Base-by-base conservation (phyloP, 1,140 invertebrate species). In the Monomorium pharaonis region DNA sequence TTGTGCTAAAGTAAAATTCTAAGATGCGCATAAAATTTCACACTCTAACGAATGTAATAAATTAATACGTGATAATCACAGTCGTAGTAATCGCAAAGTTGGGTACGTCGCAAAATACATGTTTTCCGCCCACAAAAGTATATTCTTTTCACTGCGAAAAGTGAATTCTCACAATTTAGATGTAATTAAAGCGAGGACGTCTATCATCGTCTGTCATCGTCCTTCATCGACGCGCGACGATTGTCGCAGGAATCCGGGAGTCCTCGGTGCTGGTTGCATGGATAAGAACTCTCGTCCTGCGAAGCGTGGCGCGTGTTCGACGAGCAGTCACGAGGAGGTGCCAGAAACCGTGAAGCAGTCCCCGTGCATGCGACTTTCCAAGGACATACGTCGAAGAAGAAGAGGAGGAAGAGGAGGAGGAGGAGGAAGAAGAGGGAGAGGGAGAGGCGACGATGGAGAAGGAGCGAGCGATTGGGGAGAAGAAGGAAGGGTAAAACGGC, bases 291-390 rank as follows among this genome's bases (percentile, higher is more conserved):
- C 37, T 16, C 62, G 76, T 54, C 78, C 65, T 44, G 51, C 78
- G 78, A 72, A 81, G 67, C 78, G 67, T 81, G 78, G 78, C 78
- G 78, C 78, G 51, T 72, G 65, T 81, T 72, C 78, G 78, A 74
- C 78, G 78, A 42, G 62, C 30, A 80, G 77, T 80, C 44, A 80
- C 76, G 77, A 74, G 24, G 24, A 81, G 74, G 83, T 85, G 86
- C 54, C 60, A 86, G 75, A 87, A 88, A 88, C 77, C 84, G 84
- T 84, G 86, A 86, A 89, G 77, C 70, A 85, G 62, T 84, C 37
- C 76, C 54, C 54, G 21, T 78, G 51, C 83, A 74, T 76, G 83
- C 85, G 83, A 86, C 86, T 90, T 89, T 84, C 86, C 91, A 90
- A 92, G 90, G 90, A 87, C 89, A 89, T 10, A 74, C 70, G 65